Evolutionary conservation across 2,888 invertebrate genomes (phyloP).

Genomic region (Sepiola atlantica): DNA sequence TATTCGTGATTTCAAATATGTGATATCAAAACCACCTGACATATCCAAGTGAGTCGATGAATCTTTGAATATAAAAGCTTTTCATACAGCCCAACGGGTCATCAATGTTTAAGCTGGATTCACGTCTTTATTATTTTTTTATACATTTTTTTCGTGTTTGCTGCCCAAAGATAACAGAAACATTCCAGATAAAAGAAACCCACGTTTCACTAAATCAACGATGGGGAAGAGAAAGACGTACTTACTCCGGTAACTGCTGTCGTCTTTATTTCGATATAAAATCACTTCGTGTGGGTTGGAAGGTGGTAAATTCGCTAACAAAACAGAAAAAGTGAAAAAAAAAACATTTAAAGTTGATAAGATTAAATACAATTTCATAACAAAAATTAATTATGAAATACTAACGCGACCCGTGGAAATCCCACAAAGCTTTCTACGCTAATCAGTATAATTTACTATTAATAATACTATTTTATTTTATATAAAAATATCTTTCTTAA

Average conservation of each 20-base stretch:
- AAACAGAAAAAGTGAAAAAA: neutral
- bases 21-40: neutral
- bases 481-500: too few relatives aligned
- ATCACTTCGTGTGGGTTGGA: conserved; percentile 62
- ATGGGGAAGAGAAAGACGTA: conserved; percentile 47
- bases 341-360: neutral
- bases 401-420: too few relatives aligned
- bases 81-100: neutral
- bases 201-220: neutral
- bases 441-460: too few relatives aligned
- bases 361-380: neutral
- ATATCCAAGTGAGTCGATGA: neutral
- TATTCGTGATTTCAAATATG: neutral
- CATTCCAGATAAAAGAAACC: neutral
- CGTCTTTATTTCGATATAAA: conserved; percentile 61
- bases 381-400: neutral
- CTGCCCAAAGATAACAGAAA: neutral
- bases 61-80: neutral
- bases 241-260: conserved; percentile 66
- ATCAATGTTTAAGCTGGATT: neutral
- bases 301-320: conserved; percentile 51
- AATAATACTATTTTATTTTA: too few relatives aligned
- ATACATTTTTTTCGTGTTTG: neutral
- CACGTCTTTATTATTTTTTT: too few relatives aligned
- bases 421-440: too few relatives aligned